Base-by-base conservation (phyloP, 2,113 vertebrate genomes). In the Leucosticte australis region DNA sequence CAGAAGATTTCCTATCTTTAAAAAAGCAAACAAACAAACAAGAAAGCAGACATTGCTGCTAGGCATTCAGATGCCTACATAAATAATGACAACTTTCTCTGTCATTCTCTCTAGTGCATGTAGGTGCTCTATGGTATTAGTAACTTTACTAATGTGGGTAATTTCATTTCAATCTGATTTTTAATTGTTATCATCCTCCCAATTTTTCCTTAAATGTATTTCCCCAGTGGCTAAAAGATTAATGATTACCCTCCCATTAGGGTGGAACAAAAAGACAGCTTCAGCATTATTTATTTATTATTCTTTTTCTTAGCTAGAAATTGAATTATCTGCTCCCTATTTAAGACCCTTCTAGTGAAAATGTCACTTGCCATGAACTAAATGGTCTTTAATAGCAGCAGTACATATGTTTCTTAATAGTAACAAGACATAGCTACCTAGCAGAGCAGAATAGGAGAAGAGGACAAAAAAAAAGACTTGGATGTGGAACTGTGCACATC, bases 271-370 rank as follows among this genome's bases (percentile, higher is more conserved):
- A 53, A 94, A 71, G 65, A 75, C 5, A 4, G 15, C 49, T 85
- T 87, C 49, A 56, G 49, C 85, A 76, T 93, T 94, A 93, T 73
- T 93, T 93, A 79, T 94, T 96, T 96, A 95, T 96, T 95, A 87
- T 85, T 93, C 44, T 87, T 95, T 92, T 92, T 85, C 87, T 96
- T 96, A 85, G 75, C 70, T 91, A 62, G 49, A 94, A 96, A 93
- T 79, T 87, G 49, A 93, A 91, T 95, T 94, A 91, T 73, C 57
- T 52, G 44, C 46, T 94, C 62, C 46, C 53, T 79, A 2, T 68
- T 92, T 94, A 82, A 96, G 81, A 67, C 17, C 7, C 12, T 67
- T 91, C 81, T 75, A 92, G 88, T 84, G 62, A 94, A 87, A 96
- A 87, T 60, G 82, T 87, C 87, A 68, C 70, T 89, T 93, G 44